These are phyloP conservation scores for Furcifer pardalis DNA, from an alignment of 2,797 vertebrate species.

Conservation along the genomic window DNA sequence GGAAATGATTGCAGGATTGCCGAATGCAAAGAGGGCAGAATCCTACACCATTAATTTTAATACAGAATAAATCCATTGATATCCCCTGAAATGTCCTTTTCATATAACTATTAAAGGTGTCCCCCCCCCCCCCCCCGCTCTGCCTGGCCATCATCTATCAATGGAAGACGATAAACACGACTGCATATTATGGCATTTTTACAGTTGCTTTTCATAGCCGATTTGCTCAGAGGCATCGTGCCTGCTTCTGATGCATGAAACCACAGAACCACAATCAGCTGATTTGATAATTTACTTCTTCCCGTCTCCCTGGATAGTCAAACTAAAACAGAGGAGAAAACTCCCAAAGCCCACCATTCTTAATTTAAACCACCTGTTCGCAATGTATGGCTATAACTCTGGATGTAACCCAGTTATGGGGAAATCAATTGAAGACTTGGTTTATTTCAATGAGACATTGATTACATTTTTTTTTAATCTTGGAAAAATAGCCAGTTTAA, in stretches of 20 bases:
- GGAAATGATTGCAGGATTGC: slow-evolving; percentile 18
- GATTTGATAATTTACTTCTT: slow-evolving; percentile 59
- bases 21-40: not conserved
- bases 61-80: not conserved
- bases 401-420: slow-evolving; percentile 23
- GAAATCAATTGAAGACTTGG: slow-evolving; percentile 24
- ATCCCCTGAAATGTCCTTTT: not conserved
- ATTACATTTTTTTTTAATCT: slow-evolving; percentile 18
- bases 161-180: slow-evolving; percentile 20
- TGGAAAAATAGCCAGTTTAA: slow-evolving; percentile 4
- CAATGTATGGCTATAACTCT: slow-evolving; percentile 4
- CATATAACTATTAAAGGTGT: not conserved
- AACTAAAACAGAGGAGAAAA: slow-evolving; percentile 36
- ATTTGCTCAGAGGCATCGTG: slow-evolving; percentile 30
- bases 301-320: slow-evolving; percentile 31
- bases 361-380: slow-evolving; percentile 29
- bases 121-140: not conserved
- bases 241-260: slow-evolving; percentile 47
- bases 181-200: slow-evolving; percentile 23
- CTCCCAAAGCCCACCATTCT: slow-evolving; percentile 3
- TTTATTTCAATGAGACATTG: slow-evolving; percentile 20
- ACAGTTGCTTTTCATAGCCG: slow-evolving; percentile 10
- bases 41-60: not conserved
- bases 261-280: slow-evolving; percentile 51
- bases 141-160: slow-evolving; percentile 11